Base-by-base conservation (phyloP, 2,888 invertebrate species). In the Dastarcus helophoroides region DNA sequence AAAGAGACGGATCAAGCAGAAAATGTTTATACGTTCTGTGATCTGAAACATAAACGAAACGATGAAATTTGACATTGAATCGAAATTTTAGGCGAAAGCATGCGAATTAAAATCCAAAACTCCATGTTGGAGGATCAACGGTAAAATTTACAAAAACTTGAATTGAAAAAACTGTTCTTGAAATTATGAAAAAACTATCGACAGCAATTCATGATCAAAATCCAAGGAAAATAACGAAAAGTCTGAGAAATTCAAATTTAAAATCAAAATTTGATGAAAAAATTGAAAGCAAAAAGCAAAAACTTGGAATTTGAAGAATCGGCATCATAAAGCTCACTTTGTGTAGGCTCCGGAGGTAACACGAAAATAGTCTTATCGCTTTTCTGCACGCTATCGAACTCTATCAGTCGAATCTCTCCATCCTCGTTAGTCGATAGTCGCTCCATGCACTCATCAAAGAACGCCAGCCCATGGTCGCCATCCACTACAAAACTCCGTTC, bases 401-500 rank as follows among this genome's bases (percentile, higher is more conserved):
- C 93, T 21, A 95, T 68, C 40, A 95, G 64, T 40, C 73, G 71
- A 23, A 76, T 67, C 33, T 62, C 64, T 25, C 50, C 50, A 41
- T 73, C 72, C 44, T 76, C 76, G 36, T 60, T 59, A 7, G 60
- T 61, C n/a, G n/a, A n/a, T 21, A 79, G 68, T 56, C 83, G 78
- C 53, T 93, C 93, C 4, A 86, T 81, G 57, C 95, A 97, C 54
- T 98, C 95, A 61, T 98, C 98, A 56, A 98, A 98, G 63, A 91
- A 91, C 8, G 86, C 89, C 33, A 98, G 66, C 26, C 91, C 89
- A 37, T 90, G 89, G 64, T 97, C 95, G 49, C 86, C 89, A 54
- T 95, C 95, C n/a, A 93, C 91, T 1, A 95, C 91, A 63, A 99
- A 97, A 44, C 94, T 94, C 11, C 97, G 73, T 60, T 98, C 98